Base-by-base conservation (phyloP, 2,113 vertebrate species). In the Cyanocitta stelleri region DNA sequence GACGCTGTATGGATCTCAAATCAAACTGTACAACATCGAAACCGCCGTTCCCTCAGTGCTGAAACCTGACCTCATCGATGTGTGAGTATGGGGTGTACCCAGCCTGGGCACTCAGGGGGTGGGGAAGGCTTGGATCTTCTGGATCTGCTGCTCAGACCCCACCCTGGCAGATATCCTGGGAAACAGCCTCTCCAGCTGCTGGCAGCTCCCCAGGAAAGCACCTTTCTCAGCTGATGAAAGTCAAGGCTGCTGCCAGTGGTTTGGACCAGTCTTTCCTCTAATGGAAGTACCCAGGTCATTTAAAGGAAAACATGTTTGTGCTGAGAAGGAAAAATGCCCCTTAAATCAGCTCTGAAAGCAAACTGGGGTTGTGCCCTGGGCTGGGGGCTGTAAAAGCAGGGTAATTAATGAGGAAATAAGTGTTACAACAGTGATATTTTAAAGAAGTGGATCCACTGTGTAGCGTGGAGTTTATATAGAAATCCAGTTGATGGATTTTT, bases 1-100 rank as follows among this genome's bases (percentile, higher is more conserved):
- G 80, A 99, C 99, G 2, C 97, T 99, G 35, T 99, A 99, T 4
- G 99, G 99, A 73, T 99, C 99, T 82, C 99, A 99, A 94, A 99
- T 99, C 84, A 99, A 99, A 69, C 96, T 99, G 88, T 99, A 99
- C 93, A 99, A 99, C 97, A 98, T 99, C 33, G 99, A 99, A 96
- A 99, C 99, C 7, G 99, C 99, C 3, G 99, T 99, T 89, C 99
- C 99, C 43, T 99, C 99, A 17, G 99, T 99, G 27, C 93, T 99
- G 89, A 99, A 99, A 93, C 99, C 99, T 7, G 99, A 99, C 97
- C 99, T 99, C 78, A 99, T 98, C 14, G 99, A 99, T 52, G 99
- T 99, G 99, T 99, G 96, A 99, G 99, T 99, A 95, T 54, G 44
- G 52, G 55, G 6, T 9, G 14, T 26, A 4, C n/a, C 39, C 37